Conservation (phyloP, 2,888 invertebrate species). For the Pseudanteris insignis region DNA sequence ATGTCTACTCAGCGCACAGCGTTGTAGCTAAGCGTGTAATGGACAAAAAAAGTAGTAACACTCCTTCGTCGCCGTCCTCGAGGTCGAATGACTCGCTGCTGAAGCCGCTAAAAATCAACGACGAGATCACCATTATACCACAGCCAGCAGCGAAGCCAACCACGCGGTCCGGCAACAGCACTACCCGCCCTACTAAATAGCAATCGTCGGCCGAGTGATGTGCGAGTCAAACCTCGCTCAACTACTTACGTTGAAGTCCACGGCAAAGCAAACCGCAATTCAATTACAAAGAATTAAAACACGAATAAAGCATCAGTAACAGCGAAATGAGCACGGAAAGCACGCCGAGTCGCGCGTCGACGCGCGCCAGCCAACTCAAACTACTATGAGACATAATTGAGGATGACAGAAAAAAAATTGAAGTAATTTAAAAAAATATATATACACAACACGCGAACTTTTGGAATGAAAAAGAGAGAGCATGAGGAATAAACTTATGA, state of each 20-base stretch:
- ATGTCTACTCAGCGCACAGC: conserved; percentile 92
- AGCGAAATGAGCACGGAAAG: conserved; percentile 9
- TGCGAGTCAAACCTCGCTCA: conserved; percentile 57
- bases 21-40: conserved; percentile 88
- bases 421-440: conserved; percentile 12
- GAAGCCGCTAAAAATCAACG: conserved; percentile 86
- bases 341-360: conserved; percentile 6
- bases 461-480: conserved; percentile 33
- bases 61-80: conserved; percentile 66
- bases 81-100: conserved; percentile 72
- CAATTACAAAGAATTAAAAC: not conserved
- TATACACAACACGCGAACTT: conserved; percentile 25
- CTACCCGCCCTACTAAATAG: conserved; percentile 62
- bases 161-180: conserved; percentile 57
- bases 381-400: conserved; percentile 10
- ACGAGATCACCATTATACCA: conserved; percentile 89
- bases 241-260: conserved; percentile 42
- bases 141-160: conserved; percentile 73
- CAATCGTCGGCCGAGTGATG: conserved; percentile 62
- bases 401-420: conserved; percentile 8
- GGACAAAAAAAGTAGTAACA: conserved; percentile 74
- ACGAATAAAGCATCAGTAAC: conserved; percentile 1
- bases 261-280: not conserved
- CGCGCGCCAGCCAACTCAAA: conserved; percentile 4
- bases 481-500: conserved; percentile 33